Conservation (phyloP, 2,113 vertebrate genomes). For the Sisor rabdophorus region DNA sequence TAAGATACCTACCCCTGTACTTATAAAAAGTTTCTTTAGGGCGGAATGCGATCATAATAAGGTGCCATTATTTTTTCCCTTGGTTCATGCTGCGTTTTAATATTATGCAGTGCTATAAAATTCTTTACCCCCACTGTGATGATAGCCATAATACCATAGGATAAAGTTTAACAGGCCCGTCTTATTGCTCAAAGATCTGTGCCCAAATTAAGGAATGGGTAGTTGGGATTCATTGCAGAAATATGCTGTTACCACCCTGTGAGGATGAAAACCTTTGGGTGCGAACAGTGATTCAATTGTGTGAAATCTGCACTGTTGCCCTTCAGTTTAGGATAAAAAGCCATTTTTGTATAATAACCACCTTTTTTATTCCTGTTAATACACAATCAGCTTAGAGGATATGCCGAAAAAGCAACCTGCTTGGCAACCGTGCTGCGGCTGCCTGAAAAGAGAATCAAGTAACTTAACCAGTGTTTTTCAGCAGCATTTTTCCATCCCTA, state of each 20-base stretch:
- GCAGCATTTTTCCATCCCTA: slow-evolving; percentile 36
- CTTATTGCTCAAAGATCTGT: slow-evolving; percentile 28
- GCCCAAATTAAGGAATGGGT: slow-evolving; percentile 27
- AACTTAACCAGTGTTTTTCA: slow-evolving; percentile 37
- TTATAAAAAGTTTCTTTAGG: no score
- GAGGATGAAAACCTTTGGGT: slow-evolving; percentile 12
- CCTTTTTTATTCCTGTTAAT: background rate
- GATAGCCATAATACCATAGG: slow-evolving; percentile 28
- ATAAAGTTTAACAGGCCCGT: slow-evolving; percentile 27
- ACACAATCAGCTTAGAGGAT: slow-evolving; percentile 29
- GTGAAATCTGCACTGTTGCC: slow-evolving; percentile 24
- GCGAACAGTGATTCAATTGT: slow-evolving; percentile 27
- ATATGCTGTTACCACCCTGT: slow-evolving; percentile 32
- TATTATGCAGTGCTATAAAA: slow-evolving; percentile 45
- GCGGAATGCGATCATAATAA: no score
- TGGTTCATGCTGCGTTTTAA: background rate
- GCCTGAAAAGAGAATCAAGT: slow-evolving; percentile 20
- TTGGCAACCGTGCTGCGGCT: slow-evolving; percentile 21
- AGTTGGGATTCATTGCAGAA: slow-evolving; percentile 29
- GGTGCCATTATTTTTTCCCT: no score
- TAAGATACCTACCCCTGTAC: no score
- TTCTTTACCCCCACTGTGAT: slow-evolving; percentile 24
- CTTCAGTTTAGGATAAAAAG: slow-evolving; percentile 33
- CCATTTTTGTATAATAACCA: slow-evolving; percentile 24
- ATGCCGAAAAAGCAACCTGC: slow-evolving; percentile 26